Evolutionary conservation across 2,888 invertebrate species (phyloP), one percentile per base, ranked within the genome.

Genomic region (Tenthredo amoena): DNA sequence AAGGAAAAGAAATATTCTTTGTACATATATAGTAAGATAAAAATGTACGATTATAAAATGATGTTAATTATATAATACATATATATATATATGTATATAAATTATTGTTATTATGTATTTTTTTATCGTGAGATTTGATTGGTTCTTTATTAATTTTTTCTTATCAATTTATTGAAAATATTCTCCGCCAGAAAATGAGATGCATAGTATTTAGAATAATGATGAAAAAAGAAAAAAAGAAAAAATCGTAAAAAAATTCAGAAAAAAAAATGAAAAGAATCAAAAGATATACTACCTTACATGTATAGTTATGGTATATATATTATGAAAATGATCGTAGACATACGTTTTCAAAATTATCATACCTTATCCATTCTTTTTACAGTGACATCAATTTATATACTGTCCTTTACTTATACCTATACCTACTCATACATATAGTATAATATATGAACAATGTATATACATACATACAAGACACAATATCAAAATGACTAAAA

Each of bases 401-500:
- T 71, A 71, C 50, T 50, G 18, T 50, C 50, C 18, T 18, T 50
- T 50, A 50, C 50, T 50, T 50, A 50, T 50, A 6, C 4, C 21
- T 26, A 15, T 65, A 65, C 21, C 3, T 6, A 21, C 31, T 12
- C 4, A n/a, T n/a, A 26, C 34, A 18, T 34, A n/a, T 37, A 50
- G 6, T 43, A 43, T 6, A 43, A 1, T 68, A 15, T 26, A 12
- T 65, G 12, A 2, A 6, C 21, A 37, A 31, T 65, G 21, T 65
- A 65, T 10, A 9, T 26, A 26, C 0, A 71, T 37, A 34, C 12
- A 12, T 37, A 71, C 9, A 71, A 71, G 37, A 71, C 37, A n/a
- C 71, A 62, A 62, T 62, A 62, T 62, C 62, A 62, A 62, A 62
- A 62, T 62, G 10, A 62, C 21, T 62, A 62, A 10, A 62, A 62